Conservation (phyloP, 2,113 vertebrate genomes). For the Gallinago undulata region DNA sequence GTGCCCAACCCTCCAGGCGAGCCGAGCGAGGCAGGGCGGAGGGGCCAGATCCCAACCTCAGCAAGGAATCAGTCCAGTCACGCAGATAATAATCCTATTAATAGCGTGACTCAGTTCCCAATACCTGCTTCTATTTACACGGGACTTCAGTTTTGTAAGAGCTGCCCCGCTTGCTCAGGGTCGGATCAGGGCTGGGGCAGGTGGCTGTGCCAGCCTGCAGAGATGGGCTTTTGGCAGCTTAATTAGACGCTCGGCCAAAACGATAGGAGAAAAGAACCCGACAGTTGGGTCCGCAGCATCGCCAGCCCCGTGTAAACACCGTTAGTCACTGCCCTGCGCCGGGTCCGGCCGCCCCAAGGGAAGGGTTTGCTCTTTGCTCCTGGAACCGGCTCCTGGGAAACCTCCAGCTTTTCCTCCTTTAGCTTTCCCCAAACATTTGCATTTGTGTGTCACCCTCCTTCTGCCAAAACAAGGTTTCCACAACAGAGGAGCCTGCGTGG, state of each 20-base stretch:
- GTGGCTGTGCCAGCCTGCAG: background rate
- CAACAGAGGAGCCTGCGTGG: background rate
- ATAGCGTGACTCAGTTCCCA: constrained; percentile 21
- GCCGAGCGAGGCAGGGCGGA: background rate
- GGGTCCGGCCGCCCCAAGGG: accelerated
- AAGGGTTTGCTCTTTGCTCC: background rate
- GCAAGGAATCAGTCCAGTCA: constrained; percentile 7
- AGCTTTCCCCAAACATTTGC: background rate
- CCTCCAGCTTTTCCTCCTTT: background rate
- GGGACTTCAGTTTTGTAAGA: background rate
- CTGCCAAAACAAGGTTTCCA: constrained; percentile 5
- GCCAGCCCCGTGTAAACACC: background rate
- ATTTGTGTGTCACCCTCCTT: background rate
- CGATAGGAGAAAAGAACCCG: accelerated
- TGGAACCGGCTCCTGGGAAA: background rate
- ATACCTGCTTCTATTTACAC: background rate
- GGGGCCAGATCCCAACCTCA: background rate
- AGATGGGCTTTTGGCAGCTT: background rate
- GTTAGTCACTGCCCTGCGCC: background rate
- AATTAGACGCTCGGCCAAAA: background rate
- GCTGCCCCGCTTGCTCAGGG: background rate
- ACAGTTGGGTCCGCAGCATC: background rate
- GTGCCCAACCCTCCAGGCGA: background rate
- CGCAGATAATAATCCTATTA: background rate
- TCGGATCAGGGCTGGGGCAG: accelerated